Evolutionary conservation across 2,888 invertebrate genomes (phyloP), one percentile per base, ranked within the genome.

Genomic region (Rhogogaster chlorosoma): DNA sequence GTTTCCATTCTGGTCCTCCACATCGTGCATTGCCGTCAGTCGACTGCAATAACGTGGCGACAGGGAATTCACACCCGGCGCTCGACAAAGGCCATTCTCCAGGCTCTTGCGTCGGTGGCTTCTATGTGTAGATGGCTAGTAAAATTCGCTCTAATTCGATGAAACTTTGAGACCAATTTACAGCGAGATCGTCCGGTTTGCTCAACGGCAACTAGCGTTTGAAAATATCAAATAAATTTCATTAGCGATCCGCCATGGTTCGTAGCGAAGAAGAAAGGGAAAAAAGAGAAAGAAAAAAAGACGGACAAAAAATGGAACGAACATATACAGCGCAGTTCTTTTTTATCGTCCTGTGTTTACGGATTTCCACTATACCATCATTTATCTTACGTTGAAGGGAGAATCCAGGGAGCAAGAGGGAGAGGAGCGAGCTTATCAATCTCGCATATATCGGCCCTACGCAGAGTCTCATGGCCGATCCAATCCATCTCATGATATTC

Each of bases 401-500:
- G 73, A 73, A 42, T 73, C 42, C 22, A 42, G 42, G 22, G 49
- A n/a, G 29, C n/a, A 38, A 29, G 29, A 73, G 42, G 22, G n/a
- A 53, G 15, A 53, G 77, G 26, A 49, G 49, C 22, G 36, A 53
- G 84, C 73, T 57, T 84, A 75, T 84, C 84, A 84, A 75, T 84
- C 84, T 32, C 70, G 45, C 29, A 77, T 77, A 77, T 77, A 77
- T 18, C 70, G 67, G 53, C 83, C 83, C 26, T 36, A 57, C 80
- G 45, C 42, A 42, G 26, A 45, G 32, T 83, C 83, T 70, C 29
- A 70, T 83, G 32, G 36, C 45, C 84, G 73, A 71, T 53, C 73
- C 73, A 73, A 84, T 84, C 84, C 84, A 73, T 75, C 84, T 75
- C 84, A 64, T 70, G 71, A 75, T 29, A 73, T 75, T 84, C 57